Evolutionary conservation across 2,797 vertebrate species (phyloP), one percentile per base, ranked within the genome.

Genomic region (Ptychadena robeensis): DNA sequence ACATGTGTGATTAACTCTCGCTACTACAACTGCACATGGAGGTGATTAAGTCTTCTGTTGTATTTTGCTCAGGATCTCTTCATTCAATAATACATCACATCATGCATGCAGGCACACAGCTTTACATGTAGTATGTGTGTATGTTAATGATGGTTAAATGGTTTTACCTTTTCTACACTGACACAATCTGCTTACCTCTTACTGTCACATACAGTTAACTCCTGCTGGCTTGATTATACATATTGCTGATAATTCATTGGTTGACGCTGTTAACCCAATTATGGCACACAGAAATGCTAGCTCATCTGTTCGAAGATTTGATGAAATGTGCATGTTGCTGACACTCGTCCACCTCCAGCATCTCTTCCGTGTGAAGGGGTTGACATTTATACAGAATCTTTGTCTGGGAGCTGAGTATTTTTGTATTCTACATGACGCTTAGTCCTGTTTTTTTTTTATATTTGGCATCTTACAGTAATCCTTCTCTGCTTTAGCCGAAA

Each of bases 321-420:
- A 73, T 61, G 32, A 73, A 61, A 34, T 73, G 27, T 73, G 72
- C 30, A 73, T 73, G 4, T 35, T 22, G 4, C 44, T 22, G 44
- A 18, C 44, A 53, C 44, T n/a, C 4, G 44, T 53, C 44, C 44
- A 53, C 18, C 44, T 22, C 18, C 44, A 22, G 44, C 44, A 8
- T 53, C 44, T 53, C 44, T 18, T 22, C 18, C 8, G 44, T 53
- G 18, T 53, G 5, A 22, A 53, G 5, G 18, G 18, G 6, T 53
- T 53, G 44, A 53, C 44, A 53, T 53, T 53, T 53, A 22, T 22
- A 7, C 8, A 44, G 18, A 53, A 22, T 48, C 15, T 15, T 40
- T 15, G 12, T 2, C 15, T 40, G 18, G 4, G 18, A 44, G 40
- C 3, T 44, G 3, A 14, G 18, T 12, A 0, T 44, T 44, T 44